Percentiles rank a stretch among this genome's conserved stretches.
Evolutionary conservation across 2,888 invertebrate species (phyloP).

Genomic region (Nebria brevicollis): DNA sequence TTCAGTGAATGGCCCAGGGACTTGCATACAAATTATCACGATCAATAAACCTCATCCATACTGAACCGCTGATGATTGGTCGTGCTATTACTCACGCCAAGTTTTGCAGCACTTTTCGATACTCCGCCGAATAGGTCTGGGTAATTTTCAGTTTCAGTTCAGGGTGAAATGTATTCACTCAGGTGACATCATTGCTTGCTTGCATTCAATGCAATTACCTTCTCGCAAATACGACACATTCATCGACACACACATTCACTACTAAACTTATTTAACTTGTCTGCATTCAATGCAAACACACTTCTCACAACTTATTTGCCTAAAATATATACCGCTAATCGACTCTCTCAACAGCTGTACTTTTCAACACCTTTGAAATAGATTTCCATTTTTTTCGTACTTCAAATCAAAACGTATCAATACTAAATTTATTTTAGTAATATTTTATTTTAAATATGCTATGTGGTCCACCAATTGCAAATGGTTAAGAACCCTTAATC

Average conservation of each 20-base stretch:
- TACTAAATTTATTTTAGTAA: neutral
- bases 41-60: conserved; percentile 33
- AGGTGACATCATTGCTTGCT: conserved; percentile 22
- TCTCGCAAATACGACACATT: neutral
- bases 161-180: conserved; percentile 15
- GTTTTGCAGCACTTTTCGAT: neutral
- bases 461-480: neutral
- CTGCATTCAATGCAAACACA: neutral
- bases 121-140: conserved; percentile 5
- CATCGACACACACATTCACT: neutral
- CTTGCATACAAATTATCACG: conserved; percentile 45
- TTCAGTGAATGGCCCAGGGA: conserved; percentile 30
- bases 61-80: neutral
- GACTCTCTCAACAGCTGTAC: neutral
- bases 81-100: conserved; percentile 40
- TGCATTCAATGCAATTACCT: conserved; percentile 5
- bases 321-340: neutral
- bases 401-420: neutral
- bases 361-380: neutral
- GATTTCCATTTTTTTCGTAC: neutral
- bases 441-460: neutral
- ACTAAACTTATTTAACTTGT: neutral
- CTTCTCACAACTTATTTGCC: neutral
- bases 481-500: neutral
- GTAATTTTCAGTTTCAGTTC: conserved; percentile 26